These are phyloP conservation scores for Limnodromus scolopaceus DNA, from an alignment of 2,797 vertebrate species.

Conservation along the genomic window DNA sequence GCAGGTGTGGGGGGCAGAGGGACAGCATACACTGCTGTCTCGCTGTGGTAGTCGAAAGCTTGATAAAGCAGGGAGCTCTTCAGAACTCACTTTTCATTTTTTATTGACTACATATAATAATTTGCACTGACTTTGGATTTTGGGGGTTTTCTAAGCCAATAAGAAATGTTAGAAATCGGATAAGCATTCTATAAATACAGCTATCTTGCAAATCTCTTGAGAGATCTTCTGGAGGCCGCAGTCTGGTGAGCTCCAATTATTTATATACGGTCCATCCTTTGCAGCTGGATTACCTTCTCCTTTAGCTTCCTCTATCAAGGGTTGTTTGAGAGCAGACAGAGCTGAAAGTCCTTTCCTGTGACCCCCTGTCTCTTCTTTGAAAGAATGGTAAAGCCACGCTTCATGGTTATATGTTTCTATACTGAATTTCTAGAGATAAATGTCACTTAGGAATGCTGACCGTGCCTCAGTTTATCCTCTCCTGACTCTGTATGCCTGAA, in stretches of 20 bases:
- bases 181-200: neutral
- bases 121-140: neutral
- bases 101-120: neutral
- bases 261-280: neutral
- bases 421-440: neutral
- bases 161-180: neutral
- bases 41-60: neutral
- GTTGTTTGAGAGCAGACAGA: neutral
- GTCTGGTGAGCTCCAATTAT: neutral
- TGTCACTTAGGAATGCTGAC: neutral
- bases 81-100: neutral
- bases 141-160: neutral
- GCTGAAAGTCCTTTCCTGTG: neutral
- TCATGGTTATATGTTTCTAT: rapidly evolving
- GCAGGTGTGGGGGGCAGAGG: neutral
- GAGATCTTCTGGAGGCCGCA: neutral
- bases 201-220: neutral
- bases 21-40: neutral
- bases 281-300: neutral
- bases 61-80: neutral
- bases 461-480: neutral
- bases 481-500: neutral
- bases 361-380: neutral
- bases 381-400: neutral
- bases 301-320: neutral